Evolutionary conservation across 64 coral and sea anemone genomes (phyloP), one percentile per base, ranked within the genome.

Genomic region (Stichodactyla mertensii): DNA sequence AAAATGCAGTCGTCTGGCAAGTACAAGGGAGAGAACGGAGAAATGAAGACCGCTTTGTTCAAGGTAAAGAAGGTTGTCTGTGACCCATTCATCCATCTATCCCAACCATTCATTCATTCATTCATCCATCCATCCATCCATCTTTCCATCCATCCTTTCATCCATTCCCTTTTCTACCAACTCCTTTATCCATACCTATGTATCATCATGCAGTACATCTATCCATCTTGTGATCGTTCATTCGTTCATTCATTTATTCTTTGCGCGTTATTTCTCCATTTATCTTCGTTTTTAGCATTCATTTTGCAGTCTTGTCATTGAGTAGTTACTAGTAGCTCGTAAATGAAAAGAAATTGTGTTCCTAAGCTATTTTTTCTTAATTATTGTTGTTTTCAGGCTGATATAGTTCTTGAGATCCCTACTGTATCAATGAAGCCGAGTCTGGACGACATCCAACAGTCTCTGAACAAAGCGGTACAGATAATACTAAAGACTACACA

Each of bases 401-500:
- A 99, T 52, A 92, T 99, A 16, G 93, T 99, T 18, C 78, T 99
- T 60, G 97, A 94, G 62, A 99, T 99, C 56, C 97, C 97, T 10
- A 87, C 97, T n/a, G 83, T 99, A 45, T 86, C 92, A 45, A 94
- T 99, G 97, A 99, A 94, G 55, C 97, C 97, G 12, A 99, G 97
- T 55, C 82, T 99, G 12, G 97, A 99, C 85, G 97, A 99, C 86
- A 95, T 99, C 7, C 97, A 99, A 61, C 97, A 99, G 57, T 90
- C 82, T 0, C 83, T 99, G 18, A 99, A 99, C 85, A 99, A 89
- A 93, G 78, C 97, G 8, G 93, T 99, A 6, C 97, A 99, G 81
- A 99, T 92, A 22, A 99, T 99, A 91, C 88, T 99, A 6, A 99
- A 99, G 87, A 99, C 97, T 36, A 95, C 93, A 54, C 97, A 98